phyloP scores from a whole-genome alignment of 2,888 invertebrate species.

The Zaprionus obscuricornis region DNA sequence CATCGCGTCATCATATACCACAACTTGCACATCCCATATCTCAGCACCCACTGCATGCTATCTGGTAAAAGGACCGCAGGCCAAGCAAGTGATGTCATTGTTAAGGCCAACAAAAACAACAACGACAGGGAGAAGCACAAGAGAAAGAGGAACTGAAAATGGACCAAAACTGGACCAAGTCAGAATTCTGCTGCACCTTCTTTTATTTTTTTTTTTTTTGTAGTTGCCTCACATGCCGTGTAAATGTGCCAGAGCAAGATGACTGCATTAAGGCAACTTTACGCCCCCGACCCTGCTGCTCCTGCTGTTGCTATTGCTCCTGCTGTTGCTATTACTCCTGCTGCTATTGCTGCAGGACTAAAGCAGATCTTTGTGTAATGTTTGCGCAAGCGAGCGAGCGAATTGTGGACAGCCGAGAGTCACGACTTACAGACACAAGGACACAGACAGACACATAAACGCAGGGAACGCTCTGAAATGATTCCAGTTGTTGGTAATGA shows the following conservation, averaged over 20 bases:
- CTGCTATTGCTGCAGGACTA: not conserved
- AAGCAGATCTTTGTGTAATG: conserved; percentile 12
- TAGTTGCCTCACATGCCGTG: conserved; percentile 23
- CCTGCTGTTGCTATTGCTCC: not conserved
- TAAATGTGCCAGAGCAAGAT: conserved; percentile 15
- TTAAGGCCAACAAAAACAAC: conserved; percentile 33
- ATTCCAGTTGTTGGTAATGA: conserved; percentile 42
- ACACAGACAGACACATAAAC: too few relatives aligned
- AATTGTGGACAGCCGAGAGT: conserved; percentile 5
- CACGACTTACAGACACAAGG: too few relatives aligned
- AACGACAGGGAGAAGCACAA: not conserved
- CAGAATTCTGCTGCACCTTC: conserved; percentile 15
- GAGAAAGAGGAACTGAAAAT: too few relatives aligned
- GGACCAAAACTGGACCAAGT: too few relatives aligned
- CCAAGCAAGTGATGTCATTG: conserved; percentile 48
- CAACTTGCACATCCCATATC: not conserved
- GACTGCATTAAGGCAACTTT: conserved; percentile 14
- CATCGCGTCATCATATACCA: too few relatives aligned
- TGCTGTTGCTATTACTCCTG: not conserved
- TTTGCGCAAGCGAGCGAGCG: conserved; percentile 9
- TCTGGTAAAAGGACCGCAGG: conserved; percentile 23
- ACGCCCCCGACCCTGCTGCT: not conserved
- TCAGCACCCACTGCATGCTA: conserved; percentile 1
- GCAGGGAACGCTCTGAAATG: too few relatives aligned
- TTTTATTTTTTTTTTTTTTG: too few relatives aligned